Percentiles rank a stretch among this genome's conserved stretches.
Conservation (phyloP, 1,140 invertebrate genomes). For the Drosophila biarmipes region DNA sequence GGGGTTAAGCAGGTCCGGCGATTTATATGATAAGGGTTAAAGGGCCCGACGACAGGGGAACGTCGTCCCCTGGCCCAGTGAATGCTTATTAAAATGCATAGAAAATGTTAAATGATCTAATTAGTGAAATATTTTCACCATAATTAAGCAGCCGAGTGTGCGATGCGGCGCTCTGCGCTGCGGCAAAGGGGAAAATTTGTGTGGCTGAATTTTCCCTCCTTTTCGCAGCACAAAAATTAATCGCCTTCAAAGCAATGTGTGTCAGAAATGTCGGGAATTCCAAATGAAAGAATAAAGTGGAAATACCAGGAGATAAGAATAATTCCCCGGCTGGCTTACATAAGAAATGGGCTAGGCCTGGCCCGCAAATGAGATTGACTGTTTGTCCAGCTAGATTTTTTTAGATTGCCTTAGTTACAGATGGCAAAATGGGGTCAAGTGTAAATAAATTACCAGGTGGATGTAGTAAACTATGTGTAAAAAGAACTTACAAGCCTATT, state of each 20-base stretch:
- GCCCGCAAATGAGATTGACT: neutral
- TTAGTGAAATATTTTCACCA: conserved; percentile 63
- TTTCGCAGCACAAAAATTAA: conserved; percentile 8
- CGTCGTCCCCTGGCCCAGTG: conserved; percentile 8
- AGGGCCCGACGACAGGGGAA: conserved; percentile 63
- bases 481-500: too few species aligned
- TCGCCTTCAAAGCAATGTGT: conserved; percentile 31
- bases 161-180: neutral
- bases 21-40: conserved; percentile 77
- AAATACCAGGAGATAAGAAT: conserved; percentile 18
- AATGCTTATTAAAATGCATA: conserved; percentile 67
- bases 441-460: too few species aligned
- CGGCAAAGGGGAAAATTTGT: neutral
- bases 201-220: neutral
- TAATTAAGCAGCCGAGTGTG: conserved; percentile 36
- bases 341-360: conserved; percentile 1
- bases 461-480: too few species aligned
- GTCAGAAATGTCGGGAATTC: conserved; percentile 36
- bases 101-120: conserved; percentile 71
- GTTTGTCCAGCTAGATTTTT: neutral
- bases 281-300: conserved; percentile 12
- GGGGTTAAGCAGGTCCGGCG: conserved; percentile 21
- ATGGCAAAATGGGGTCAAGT: too few species aligned
- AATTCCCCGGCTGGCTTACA: conserved; percentile 16
- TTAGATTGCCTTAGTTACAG: neutral